Evolutionary conservation across 2,888 invertebrate species (phyloP), one percentile per base, ranked within the genome.

Genomic region (Cataglyphis cursor): DNA sequence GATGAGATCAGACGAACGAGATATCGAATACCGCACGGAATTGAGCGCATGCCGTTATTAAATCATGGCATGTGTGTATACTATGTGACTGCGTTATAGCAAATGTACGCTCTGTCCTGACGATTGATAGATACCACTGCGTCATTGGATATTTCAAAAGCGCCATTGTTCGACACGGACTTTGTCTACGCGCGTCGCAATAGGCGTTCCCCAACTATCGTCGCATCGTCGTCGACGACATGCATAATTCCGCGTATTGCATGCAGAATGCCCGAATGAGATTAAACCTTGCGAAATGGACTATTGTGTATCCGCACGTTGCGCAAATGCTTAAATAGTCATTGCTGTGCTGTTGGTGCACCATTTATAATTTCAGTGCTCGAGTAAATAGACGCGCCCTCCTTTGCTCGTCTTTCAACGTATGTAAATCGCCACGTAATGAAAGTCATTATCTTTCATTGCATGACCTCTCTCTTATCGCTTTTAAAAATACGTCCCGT

Each of bases 111-210:
- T 28, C 51, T 57, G 66, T 66, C 66, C 54, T 54, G 76, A 76
- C 76, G 76, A 76, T 66, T 76, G 66, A 66, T 66, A 66, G 68
- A 66, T 76, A 76, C 44, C 68, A 24, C 28, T 35, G 62, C 62
- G 54, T 57, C 61, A 68, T 78, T 59, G 59, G 57, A 78, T 78
- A 68, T 78, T 70, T 78, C 70, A 78, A 78, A 68, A 78, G 78
- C 78, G 41, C 59, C 59, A 68, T 78, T 78, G 78, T 78, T 59
- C 70, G 31, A 31, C 44, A 28, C 78, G 57, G 68, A 78, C 78
- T 78, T 68, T 57, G 78, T 78, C 68, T 78, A 78, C 76, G 68
- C 54, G 76, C 41, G 38, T 57, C n/a, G 66, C 78, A 68, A 66
- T 57, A 78, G 76, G 66, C 18, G 24, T 78, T 44, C 41, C 48